phyloP scores from a whole-genome alignment of 2,797 vertebrate species.

The Lacerta viridis region DNA sequence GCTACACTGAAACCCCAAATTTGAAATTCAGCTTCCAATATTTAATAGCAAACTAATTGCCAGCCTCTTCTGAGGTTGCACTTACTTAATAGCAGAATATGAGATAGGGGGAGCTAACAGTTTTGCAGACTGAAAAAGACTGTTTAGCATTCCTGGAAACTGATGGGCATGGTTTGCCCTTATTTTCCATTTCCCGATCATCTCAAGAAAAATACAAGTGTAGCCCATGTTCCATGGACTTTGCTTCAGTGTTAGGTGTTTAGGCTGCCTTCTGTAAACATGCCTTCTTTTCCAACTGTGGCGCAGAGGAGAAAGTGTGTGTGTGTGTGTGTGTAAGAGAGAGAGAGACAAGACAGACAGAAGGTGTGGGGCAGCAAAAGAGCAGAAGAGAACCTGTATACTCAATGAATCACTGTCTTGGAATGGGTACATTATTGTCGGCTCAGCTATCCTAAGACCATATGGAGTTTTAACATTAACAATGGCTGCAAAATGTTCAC shows the following conservation, averaged over 20 bases:
- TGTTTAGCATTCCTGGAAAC: slow-evolving; percentile 62
- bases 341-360: neutral
- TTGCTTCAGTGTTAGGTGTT: slow-evolving; percentile 52
- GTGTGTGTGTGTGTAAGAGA: neutral
- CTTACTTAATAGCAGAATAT: slow-evolving; percentile 35
- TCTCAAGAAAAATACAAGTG: slow-evolving; percentile 62
- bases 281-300: slow-evolving; percentile 37
- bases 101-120: neutral
- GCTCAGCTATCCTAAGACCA: slow-evolving; percentile 18
- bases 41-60: slow-evolving; percentile 2
- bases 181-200: slow-evolving; percentile 68
- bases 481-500: neutral
- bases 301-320: neutral
- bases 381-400: neutral
- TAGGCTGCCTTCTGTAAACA: slow-evolving; percentile 55
- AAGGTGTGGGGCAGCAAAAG: neutral
- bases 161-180: slow-evolving; percentile 60
- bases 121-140: slow-evolving; percentile 47
- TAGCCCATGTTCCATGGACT: slow-evolving; percentile 57
- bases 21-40: neutral
- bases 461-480: slow-evolving; percentile 36
- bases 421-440: slow-evolving; percentile 5
- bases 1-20: neutral
- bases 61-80: neutral
- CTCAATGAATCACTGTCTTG: slow-evolving; percentile 29